These are phyloP conservation scores for Odobenus rosmarus DNA, from an alignment of 2,113 vertebrate genomes.

Conservation along the genomic window DNA sequence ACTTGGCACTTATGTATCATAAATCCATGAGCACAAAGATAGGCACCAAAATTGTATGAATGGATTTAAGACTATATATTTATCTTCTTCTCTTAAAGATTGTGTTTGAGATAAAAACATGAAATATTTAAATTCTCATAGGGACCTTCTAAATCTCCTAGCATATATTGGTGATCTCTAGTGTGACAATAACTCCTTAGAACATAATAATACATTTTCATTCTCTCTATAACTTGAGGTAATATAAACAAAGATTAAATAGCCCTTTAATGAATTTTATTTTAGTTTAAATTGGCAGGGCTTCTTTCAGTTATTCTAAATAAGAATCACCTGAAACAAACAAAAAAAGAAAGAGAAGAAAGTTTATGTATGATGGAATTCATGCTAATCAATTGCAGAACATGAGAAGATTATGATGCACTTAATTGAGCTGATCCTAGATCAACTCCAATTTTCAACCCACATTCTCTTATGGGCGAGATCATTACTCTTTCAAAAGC, in stretches of 20 bases:
- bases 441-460: constrained; percentile 38
- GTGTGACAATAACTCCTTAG: not conserved
- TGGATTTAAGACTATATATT: constrained; percentile 11
- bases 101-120: constrained; percentile 37
- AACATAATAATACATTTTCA: constrained; percentile 1
- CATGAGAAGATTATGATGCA: not conserved
- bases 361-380: not conserved
- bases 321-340: constrained; percentile 10
- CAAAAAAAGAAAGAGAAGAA: not conserved
- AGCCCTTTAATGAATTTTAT: constrained; percentile 2
- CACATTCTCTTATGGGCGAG: not conserved
- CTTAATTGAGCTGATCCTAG: constrained; percentile 36
- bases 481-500: not conserved
- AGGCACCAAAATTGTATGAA: not conserved
- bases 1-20: not conserved
- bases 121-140: constrained; percentile 27
- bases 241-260: constrained; percentile 3
- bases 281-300: constrained; percentile 32
- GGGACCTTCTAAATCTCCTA: not conserved
- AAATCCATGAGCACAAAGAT: not conserved
- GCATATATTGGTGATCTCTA: not conserved
- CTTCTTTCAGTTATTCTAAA: constrained; percentile 23
- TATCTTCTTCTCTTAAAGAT: not conserved
- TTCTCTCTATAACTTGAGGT: constrained; percentile 28
- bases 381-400: not conserved